Percentiles rank a stretch among this genome's conserved stretches.
phyloP scores from a whole-genome alignment of 2,797 vertebrate genomes.

The Linurgus olivaceus region DNA sequence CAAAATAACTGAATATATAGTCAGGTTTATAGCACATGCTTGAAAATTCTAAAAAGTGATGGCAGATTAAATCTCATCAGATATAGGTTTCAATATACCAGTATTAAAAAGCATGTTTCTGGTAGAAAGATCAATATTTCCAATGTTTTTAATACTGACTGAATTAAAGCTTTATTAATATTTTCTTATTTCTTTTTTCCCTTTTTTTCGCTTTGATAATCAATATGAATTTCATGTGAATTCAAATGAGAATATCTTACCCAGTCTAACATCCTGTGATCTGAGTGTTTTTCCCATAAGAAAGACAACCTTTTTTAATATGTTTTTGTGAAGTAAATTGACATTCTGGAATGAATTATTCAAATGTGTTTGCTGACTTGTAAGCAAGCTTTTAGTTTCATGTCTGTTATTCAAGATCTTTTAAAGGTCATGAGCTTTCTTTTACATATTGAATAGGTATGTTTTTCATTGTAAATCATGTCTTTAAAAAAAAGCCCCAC shows the following conservation, averaged over 20 bases:
- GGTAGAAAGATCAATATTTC: neutral
- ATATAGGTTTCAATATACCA: neutral
- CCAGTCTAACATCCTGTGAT: neutral
- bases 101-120: neutral
- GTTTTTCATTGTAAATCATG: neutral
- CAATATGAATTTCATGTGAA: neutral
- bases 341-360: neutral
- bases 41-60: neutral
- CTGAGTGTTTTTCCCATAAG: neutral
- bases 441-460: neutral
- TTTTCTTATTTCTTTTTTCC: neutral
- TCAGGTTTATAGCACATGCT: neutral
- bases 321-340: neutral
- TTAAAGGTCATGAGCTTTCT: slow-evolving; percentile 6
- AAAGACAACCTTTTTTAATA: neutral
- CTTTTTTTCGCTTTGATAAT: neutral
- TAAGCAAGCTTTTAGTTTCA: neutral
- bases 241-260: neutral
- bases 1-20: neutral
- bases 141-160: neutral
- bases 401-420: neutral
- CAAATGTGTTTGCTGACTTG: neutral
- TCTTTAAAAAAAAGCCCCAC: neutral
- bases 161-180: neutral
- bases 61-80: neutral